Conservation (phyloP, 2,113 vertebrate species). For the Manacus vitellinus region DNA sequence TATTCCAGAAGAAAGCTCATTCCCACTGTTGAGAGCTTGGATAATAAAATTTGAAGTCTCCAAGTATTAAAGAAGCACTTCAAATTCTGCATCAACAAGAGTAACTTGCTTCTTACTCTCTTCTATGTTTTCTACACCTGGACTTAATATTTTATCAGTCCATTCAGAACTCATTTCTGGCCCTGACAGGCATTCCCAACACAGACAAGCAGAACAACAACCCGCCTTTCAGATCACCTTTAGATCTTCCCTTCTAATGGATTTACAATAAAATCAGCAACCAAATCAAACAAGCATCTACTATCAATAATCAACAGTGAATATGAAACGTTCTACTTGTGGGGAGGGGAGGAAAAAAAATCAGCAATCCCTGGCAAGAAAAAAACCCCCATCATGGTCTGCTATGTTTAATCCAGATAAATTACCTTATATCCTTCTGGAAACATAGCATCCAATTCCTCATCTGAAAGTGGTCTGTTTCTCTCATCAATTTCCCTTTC, state of each 20-base stretch:
- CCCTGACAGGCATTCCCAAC: neutral
- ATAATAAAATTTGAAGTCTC: neutral
- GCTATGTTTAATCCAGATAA: neutral
- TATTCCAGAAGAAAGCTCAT: neutral
- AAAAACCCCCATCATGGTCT: neutral
- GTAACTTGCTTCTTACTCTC: neutral
- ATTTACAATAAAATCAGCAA: neutral
- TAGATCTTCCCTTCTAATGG: neutral
- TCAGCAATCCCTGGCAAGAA: neutral
- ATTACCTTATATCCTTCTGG: slow-evolving; percentile 96
- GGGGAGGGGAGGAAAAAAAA: no score
- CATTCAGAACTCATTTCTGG: neutral
- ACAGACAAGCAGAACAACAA: neutral
- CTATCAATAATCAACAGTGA: neutral
- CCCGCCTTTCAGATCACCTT: neutral
- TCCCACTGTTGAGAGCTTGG: neutral
- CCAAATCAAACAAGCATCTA: accelerated
- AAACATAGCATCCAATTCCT: slow-evolving; percentile 98
- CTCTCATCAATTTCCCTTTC: slow-evolving; percentile 97
- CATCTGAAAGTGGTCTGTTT: slow-evolving; percentile 95
- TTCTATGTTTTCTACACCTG: neutral
- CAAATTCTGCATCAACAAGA: neutral
- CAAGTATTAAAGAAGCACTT: neutral
- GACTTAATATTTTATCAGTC: neutral
- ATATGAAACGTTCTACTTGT: neutral